Conservation (phyloP, 2,797 vertebrate species). For the Pseudochromis fuscus region DNA sequence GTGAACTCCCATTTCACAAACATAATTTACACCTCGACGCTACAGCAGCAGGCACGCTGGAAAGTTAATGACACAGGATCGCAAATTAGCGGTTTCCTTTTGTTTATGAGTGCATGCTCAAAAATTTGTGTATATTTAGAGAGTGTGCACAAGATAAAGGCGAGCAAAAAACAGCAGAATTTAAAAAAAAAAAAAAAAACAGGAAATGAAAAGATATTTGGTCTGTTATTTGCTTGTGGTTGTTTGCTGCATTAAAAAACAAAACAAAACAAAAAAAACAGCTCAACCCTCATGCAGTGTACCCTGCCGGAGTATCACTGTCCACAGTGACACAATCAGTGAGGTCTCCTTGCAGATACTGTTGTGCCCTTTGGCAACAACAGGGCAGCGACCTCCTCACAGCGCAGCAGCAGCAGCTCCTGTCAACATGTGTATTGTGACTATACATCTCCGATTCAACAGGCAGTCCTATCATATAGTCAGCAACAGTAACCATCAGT, state of each 20-base stretch:
- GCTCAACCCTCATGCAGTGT: constrained; percentile 14
- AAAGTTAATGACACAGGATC: constrained; percentile 29
- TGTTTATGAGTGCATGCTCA: constrained; percentile 3
- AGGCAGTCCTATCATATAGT: not conserved
- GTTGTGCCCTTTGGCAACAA: constrained; percentile 7
- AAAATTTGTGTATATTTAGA: not conserved
- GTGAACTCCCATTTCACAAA: constrained; percentile 21
- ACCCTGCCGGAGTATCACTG: not conserved
- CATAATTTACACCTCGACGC: constrained; percentile 16
- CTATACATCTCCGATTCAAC: constrained; percentile 7
- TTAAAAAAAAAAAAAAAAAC: not conserved
- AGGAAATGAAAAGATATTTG: constrained; percentile 15
- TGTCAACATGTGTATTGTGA: constrained; percentile 10
- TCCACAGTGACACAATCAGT: constrained; percentile 1
- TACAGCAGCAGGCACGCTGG: not conserved
- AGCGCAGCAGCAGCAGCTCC: not conserved
- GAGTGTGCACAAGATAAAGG: not conserved
- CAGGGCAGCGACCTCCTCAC: constrained; percentile 7
- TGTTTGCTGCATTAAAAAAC: constrained; percentile 9
- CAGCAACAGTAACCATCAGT: not conserved
- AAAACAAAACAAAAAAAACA: too few species aligned
- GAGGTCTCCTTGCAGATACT: constrained; percentile 25
- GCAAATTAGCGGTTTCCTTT: constrained; percentile 21
- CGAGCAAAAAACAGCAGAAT: not conserved
- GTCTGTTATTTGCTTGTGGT: not conserved